phyloP scores from a whole-genome alignment of 2,888 invertebrate genomes.

The Caenorhabditis sinica region DNA sequence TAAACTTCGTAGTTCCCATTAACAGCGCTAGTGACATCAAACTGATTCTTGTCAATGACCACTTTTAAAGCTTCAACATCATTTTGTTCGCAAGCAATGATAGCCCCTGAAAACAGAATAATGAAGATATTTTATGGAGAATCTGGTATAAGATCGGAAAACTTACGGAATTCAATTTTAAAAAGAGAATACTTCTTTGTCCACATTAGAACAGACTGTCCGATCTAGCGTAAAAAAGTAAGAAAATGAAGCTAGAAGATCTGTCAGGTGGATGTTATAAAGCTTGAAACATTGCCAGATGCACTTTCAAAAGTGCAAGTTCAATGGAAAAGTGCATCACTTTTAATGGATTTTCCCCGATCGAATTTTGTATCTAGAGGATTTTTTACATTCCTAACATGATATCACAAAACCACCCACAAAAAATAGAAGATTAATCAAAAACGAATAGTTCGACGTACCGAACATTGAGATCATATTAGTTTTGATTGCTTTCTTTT shows the following conservation, averaged over 20 bases:
- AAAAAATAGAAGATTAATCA: neutral
- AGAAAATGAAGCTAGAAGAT: neutral
- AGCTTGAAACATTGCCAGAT: neutral
- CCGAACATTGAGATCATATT: slow-evolving; percentile 78
- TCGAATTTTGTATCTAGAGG: slow-evolving; percentile 11
- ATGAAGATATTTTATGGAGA: too few relatives aligned
- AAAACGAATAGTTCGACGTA: slow-evolving; percentile 56
- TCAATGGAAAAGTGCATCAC: slow-evolving; percentile 15
- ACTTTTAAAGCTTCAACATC: slow-evolving; percentile 94
- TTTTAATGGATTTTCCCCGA: slow-evolving; percentile 6
- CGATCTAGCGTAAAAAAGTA: neutral
- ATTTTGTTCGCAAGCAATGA: slow-evolving; percentile 96
- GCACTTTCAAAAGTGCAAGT: slow-evolving; percentile 29
- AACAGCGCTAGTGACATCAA: slow-evolving; percentile 91
- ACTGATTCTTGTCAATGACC: slow-evolving; percentile 93
- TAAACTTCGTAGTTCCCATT: slow-evolving; percentile 85
- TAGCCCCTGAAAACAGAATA: slow-evolving; percentile 84
- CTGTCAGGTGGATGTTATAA: neutral
- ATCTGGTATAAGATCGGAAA: neutral
- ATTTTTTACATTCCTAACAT: neutral
- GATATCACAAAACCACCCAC: neutral
- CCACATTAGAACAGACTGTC: neutral
- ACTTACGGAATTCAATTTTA: neutral
- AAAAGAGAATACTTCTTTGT: neutral
- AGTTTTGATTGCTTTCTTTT: slow-evolving; percentile 76